Conservation (phyloP, 2,113 vertebrate genomes). For the Onychorhynchus coronatus region DNA sequence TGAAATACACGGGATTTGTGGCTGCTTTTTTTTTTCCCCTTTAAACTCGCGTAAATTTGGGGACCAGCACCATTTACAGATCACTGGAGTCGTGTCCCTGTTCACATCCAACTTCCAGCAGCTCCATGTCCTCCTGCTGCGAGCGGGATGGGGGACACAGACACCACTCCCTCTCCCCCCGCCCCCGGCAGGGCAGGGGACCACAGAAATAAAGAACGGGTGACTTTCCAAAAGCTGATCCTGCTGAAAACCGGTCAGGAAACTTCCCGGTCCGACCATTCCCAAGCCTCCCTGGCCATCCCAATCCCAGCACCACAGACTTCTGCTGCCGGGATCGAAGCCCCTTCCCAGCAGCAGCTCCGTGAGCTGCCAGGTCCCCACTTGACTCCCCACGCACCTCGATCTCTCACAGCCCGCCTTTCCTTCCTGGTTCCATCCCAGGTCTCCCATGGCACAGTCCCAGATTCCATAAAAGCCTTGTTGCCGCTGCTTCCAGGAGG, state of each 20-base stretch:
- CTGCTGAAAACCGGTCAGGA: background rate
- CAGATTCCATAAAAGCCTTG: background rate
- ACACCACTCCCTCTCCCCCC: too few species aligned
- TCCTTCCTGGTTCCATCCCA: background rate
- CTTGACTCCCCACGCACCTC: too few species aligned
- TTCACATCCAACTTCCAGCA: background rate
- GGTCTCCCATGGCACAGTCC: background rate
- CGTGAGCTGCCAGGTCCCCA: background rate
- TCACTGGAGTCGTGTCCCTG: background rate
- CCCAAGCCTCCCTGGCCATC: background rate
- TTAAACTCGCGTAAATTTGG: background rate
- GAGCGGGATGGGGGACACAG: too few species aligned
- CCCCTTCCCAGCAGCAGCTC: background rate
- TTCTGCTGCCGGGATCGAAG: background rate
- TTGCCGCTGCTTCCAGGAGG: background rate
- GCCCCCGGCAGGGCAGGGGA: too few species aligned
- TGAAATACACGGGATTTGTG: accelerated
- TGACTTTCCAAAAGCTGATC: too few species aligned
- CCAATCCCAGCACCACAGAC: background rate
- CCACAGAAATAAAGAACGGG: too few species aligned
- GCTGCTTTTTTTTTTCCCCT: accelerated
- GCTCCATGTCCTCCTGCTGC: background rate
- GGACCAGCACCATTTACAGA: background rate
- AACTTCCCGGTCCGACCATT: background rate
- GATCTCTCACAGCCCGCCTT: too few species aligned